Evolutionary conservation across 2,113 vertebrate genomes (phyloP), one percentile per base, ranked within the genome.

Genomic region (Syngnathus floridae): DNA sequence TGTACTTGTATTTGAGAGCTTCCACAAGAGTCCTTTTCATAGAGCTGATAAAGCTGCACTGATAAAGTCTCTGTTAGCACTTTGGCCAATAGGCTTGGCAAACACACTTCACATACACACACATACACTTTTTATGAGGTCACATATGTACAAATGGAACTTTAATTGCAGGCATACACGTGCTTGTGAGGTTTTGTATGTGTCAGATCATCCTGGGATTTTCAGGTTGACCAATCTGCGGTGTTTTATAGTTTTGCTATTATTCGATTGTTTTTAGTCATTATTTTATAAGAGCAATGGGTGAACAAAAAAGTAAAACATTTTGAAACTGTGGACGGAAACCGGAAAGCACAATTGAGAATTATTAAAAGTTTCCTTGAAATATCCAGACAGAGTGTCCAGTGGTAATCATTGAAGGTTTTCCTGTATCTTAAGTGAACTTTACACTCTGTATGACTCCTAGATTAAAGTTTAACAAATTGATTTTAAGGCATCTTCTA

Each of bases 401-500:
- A 21, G 36, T 59, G 10, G 19, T 11, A 37, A 37, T 58, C 16
- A 36, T 58, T 17, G 7, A 37, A 58, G 17, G 37, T 58, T 37
- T 37, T 3, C 35, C 19, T 37, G 17, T 37, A 21, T 13, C 51
- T 13, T 12, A 26, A 52, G 21, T 13, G 21, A 52, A 52, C 51
- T 52, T 52, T 52, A 26, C 11, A 13, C 10, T 22, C 9, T 12
- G 51, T 26, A 12, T 52, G n/a, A 52, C 51, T 12, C 8, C 13
- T 2, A 26, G 21, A 52, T 52, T 11, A 52, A 52, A 52, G 26
- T 10, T 41, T 16, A 64, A 76, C 60, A 65, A 5, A 31, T 43
- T 81, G 62, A 70, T 45, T 45, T n/a, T 1, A 22, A 75, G 74
- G 76, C 75, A 73, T 75, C 83, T 58, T 76, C 87, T 84, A 69